Conservation (phyloP, 2,888 invertebrate genomes). For the Drosophila cyrtoloma region DNA sequence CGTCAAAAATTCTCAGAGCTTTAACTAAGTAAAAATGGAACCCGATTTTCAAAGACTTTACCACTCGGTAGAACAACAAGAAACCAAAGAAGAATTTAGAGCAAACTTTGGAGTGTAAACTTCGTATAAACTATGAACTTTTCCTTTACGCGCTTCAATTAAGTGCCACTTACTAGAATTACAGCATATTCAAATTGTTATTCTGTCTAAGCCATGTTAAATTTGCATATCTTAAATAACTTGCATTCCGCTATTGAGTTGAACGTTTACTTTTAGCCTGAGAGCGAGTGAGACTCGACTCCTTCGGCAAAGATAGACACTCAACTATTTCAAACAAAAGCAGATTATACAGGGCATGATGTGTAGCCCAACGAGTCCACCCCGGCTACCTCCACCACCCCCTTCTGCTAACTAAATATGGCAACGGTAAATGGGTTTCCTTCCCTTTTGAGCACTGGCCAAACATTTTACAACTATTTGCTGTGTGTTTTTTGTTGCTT, state of each 20-base stretch:
- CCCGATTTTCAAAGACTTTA: background rate
- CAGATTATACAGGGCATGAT: slow-evolving; percentile 17
- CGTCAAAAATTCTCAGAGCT: background rate
- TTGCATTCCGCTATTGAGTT: slow-evolving; percentile 24
- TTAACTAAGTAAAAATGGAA: background rate
- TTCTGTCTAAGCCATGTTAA: slow-evolving; percentile 21
- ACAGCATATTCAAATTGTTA: slow-evolving; percentile 34
- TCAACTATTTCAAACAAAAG: slow-evolving; percentile 57
- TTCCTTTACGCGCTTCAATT: slow-evolving; percentile 8
- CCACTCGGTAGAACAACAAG: background rate
- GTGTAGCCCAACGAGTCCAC: background rate
- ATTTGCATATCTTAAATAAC: slow-evolving; percentile 56
- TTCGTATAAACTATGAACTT: background rate
- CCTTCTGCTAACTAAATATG: slow-evolving; percentile 6
- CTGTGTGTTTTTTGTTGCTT: slow-evolving; percentile 22
- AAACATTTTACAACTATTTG: slow-evolving; percentile 70
- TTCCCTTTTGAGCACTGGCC: slow-evolving; percentile 24
- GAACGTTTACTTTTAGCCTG: slow-evolving; percentile 22
- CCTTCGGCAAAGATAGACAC: slow-evolving; percentile 39
- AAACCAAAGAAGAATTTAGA: background rate
- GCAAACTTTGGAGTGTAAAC: background rate
- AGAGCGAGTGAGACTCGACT: slow-evolving; percentile 1
- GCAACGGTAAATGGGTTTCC: slow-evolving; percentile 20
- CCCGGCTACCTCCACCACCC: fast-evolving
- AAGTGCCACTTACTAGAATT: slow-evolving; percentile 22